phyloP scores from a whole-genome alignment of 1,140 invertebrate genomes.

The Halesus radiatus region DNA sequence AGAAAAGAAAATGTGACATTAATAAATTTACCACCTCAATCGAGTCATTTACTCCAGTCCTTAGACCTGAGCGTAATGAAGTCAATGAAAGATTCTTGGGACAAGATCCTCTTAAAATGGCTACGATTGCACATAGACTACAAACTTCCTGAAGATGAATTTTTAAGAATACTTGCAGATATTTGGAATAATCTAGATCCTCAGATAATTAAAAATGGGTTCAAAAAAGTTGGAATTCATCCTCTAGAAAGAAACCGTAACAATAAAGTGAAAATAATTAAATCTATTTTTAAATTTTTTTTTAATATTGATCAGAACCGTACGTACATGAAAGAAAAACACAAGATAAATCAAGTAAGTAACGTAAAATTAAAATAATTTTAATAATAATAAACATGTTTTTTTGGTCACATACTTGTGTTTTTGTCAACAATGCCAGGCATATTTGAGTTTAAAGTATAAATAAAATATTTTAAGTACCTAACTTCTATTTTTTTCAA shows the following conservation, averaged over 20 bases:
- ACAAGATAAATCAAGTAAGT: too few species aligned
- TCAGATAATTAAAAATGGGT: slow-evolving; percentile 54
- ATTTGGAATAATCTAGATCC: slow-evolving; percentile 51
- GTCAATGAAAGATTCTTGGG: slow-evolving; percentile 39
- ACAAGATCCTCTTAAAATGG: slow-evolving; percentile 43
- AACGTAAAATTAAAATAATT: too few species aligned
- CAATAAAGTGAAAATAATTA: too few species aligned
- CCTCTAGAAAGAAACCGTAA: slow-evolving; percentile 42
- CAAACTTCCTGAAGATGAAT: slow-evolving; percentile 56
- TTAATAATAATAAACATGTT: too few species aligned
- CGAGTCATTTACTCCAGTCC: slow-evolving; percentile 60
- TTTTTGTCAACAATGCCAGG: too few species aligned
- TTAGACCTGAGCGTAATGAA: slow-evolving; percentile 58
- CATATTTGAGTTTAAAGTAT: too few species aligned
- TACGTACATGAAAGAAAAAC: too few species aligned
- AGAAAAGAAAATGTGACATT: slow-evolving; percentile 57
- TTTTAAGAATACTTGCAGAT: slow-evolving; percentile 57
- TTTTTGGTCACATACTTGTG: too few species aligned
- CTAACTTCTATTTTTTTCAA: too few species aligned
- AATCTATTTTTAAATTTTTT: too few species aligned
- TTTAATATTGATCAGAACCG: too few species aligned
- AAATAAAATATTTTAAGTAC: too few species aligned
- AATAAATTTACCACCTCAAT: slow-evolving; percentile 60
- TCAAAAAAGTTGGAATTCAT: slow-evolving; percentile 58
- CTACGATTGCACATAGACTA: slow-evolving; percentile 51